These are phyloP conservation scores for Cephalopholis sonnerati DNA, from an alignment of 2,113 vertebrate genomes.

Conservation along the genomic window DNA sequence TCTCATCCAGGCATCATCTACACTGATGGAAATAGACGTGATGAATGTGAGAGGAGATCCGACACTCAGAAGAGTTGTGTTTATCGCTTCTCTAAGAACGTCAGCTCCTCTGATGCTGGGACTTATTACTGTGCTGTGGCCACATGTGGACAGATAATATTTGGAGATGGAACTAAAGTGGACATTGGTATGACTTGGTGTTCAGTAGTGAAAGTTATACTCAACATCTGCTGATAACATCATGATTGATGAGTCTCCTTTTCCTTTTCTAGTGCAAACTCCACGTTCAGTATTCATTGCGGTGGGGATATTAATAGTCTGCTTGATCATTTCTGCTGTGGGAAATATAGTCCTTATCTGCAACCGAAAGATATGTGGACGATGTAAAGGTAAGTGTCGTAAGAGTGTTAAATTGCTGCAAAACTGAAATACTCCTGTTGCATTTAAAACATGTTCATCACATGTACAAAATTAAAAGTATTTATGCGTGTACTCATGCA, in stretches of 20 bases:
- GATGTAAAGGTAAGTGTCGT: constrained; percentile 24
- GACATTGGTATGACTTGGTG: neutral
- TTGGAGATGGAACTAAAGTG: constrained; percentile 46
- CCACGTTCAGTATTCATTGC: neutral
- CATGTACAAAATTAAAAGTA: neutral
- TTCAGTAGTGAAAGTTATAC: neutral
- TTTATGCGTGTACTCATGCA: neutral
- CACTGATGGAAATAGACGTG: neutral
- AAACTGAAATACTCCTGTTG: neutral
- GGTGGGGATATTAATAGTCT: neutral
- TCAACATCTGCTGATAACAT: neutral
- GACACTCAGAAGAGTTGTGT: constrained; percentile 11
- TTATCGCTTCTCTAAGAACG: neutral
- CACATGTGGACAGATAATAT: constrained; percentile 13
- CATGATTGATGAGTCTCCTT: neutral
- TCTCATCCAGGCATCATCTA: constrained; percentile 11
- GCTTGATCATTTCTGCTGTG: constrained; percentile 2
- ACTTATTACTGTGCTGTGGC: constrained; percentile 52
- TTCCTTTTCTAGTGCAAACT: neutral
- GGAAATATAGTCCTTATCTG: constrained; percentile 27
- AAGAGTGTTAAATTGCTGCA: neutral
- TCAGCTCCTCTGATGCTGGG: constrained; percentile 35
- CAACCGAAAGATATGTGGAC: fast-evolving
- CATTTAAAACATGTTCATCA: neutral
- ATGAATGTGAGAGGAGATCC: neutral